Evolutionary conservation across 2,113 vertebrate genomes (phyloP).

Genomic region (Cheirogaleus medius): DNA sequence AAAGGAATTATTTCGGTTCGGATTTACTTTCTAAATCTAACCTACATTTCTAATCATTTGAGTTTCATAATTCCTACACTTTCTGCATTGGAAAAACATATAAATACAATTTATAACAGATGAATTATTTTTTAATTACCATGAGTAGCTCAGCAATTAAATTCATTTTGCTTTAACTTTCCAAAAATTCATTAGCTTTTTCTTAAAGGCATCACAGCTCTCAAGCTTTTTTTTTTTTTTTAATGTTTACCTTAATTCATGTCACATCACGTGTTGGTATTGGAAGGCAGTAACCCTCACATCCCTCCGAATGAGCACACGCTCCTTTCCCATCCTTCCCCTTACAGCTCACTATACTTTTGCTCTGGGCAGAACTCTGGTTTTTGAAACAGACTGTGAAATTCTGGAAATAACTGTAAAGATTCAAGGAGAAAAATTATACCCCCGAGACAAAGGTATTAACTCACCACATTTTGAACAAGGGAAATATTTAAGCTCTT

Average conservation of each 20-base stretch:
- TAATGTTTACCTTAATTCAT: not conserved
- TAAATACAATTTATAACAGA: not conserved
- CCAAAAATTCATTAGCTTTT: not conserved
- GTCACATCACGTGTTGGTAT: not conserved
- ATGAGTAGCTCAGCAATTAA: not conserved
- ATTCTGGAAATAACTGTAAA: constrained; percentile 36
- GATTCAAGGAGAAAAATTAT: not conserved
- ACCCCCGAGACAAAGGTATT: not conserved
- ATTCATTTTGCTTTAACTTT: constrained; percentile 19
- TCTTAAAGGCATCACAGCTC: not conserved
- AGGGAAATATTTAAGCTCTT: not conserved
- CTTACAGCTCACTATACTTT: not conserved
- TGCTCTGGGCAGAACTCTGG: not conserved
- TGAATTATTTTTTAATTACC: not conserved
- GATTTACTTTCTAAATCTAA: constrained; percentile 22
- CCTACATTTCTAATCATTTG: not conserved
- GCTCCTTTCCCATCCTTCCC: not conserved
- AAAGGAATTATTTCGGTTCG: not conserved
- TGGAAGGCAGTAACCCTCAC: not conserved
- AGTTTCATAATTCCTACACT: not conserved
- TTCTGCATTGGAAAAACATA: not conserved
- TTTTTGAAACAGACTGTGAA: not conserved
- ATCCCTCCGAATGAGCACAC: not conserved
- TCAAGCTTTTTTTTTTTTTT: not conserved
- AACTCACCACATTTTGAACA: not conserved